Evolutionary conservation across 1,140 invertebrate genomes (phyloP).

Genomic region (Musca vetustissima): DNA sequence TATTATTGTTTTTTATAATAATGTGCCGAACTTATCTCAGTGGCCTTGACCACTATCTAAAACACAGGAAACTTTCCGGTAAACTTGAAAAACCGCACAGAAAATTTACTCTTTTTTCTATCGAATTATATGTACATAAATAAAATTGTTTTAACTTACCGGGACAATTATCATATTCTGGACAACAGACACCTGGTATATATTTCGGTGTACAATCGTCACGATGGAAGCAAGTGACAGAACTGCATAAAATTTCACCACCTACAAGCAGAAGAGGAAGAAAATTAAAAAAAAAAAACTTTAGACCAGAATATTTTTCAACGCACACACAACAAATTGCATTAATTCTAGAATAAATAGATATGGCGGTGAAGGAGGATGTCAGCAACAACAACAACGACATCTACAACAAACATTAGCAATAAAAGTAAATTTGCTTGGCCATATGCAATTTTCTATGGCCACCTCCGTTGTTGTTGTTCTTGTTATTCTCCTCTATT

Average conservation of each 20-base stretch:
- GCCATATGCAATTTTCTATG: too few species aligned
- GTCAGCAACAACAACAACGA: background rate
- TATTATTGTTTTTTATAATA: too few species aligned
- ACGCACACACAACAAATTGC: slow-evolving; percentile 7
- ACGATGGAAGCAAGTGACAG: slow-evolving; percentile 72
- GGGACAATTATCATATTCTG: slow-evolving; percentile 77
- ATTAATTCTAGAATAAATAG: background rate
- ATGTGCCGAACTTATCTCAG: background rate
- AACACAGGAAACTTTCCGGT: background rate
- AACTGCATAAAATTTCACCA: slow-evolving; percentile 72
- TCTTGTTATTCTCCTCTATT: background rate
- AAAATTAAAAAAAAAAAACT: slow-evolving; percentile 16
- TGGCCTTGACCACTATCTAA: background rate
- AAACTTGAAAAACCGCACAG: background rate
- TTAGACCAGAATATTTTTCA: background rate
- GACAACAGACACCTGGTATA: slow-evolving; percentile 72
- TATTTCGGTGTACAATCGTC: slow-evolving; percentile 71
- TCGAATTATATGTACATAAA: background rate
- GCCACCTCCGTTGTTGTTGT: background rate
- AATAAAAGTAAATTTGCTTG: background rate
- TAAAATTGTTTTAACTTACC: slow-evolving; percentile 58
- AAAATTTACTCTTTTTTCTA: background rate
- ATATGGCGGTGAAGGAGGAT: background rate
- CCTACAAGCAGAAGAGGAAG: slow-evolving; percentile 44
- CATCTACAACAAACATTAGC: background rate